Conservation (phyloP, 1,140 invertebrate species). For the Tetragnatha versicolor region DNA sequence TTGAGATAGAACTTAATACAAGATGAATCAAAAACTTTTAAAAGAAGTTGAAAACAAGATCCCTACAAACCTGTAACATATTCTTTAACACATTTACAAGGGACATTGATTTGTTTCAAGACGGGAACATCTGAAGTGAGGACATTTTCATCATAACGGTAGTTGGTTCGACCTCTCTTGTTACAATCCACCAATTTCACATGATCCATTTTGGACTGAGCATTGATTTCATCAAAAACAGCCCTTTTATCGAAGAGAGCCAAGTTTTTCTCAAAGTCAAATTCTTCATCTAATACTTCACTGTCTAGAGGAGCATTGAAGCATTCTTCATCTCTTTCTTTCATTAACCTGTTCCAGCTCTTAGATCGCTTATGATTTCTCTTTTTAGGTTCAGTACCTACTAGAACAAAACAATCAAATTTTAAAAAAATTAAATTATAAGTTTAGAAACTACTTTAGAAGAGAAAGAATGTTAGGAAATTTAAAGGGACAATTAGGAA, state of each 20-base stretch:
- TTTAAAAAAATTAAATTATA: too few species aligned
- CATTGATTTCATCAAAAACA: conserved; percentile 76
- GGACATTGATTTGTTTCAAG: conserved; percentile 76
- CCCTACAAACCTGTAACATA: conserved; percentile 74
- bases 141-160: conserved; percentile 85
- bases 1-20: too few species aligned
- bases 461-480: too few species aligned
- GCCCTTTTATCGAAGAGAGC: conserved; percentile 85
- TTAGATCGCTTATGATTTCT: conserved; percentile 58
- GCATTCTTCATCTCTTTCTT: conserved; percentile 69
- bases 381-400: conserved; percentile 28
- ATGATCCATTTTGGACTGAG: conserved; percentile 74
- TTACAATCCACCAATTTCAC: conserved; percentile 66
- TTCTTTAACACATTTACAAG: conserved; percentile 71
- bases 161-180: conserved; percentile 63
- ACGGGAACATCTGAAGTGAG: conserved; percentile 73
- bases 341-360: conserved; percentile 64
- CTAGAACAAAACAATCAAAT: too few species aligned
- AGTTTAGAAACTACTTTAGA: too few species aligned
- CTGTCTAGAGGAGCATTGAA: conserved; percentile 72
- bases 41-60: too few species aligned
- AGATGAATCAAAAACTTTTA: too few species aligned
- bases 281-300: conserved; percentile 73
- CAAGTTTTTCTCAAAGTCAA: conserved; percentile 93
- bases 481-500: too few species aligned